Evolutionary conservation across 2,797 vertebrate species (phyloP).

Genomic region (Columba guinea): DNA sequence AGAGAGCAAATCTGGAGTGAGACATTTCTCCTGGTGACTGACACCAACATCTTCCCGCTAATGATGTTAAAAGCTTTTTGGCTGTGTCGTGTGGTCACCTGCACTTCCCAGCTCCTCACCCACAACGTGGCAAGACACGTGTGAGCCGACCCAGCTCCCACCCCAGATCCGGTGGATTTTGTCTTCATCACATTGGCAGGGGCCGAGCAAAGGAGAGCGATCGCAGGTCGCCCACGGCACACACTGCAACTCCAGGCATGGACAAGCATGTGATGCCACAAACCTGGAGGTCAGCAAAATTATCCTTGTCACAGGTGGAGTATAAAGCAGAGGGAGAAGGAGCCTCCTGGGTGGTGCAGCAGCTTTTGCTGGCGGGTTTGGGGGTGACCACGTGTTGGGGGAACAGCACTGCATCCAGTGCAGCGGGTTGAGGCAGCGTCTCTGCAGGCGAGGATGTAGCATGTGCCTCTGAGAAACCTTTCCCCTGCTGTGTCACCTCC

Average conservation of each 20-base stretch:
- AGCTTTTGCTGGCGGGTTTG: neutral
- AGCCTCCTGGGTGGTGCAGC: neutral
- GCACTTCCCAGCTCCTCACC: neutral
- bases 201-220: neutral
- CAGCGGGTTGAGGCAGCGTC: neutral
- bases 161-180: neutral
- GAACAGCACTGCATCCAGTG: neutral
- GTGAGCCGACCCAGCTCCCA: neutral
- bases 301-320: fast-evolving
- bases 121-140: neutral
- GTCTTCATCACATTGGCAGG: neutral
- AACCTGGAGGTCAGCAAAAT: fast-evolving
- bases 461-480: neutral
- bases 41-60: neutral
- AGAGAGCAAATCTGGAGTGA: neutral
- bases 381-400: neutral
- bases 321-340: neutral
- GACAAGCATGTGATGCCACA: fast-evolving
- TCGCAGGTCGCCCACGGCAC: fast-evolving
- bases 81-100: neutral
- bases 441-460: too few relatives aligned
- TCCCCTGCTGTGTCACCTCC: neutral
- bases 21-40: constrained; percentile 13
- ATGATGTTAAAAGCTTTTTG: neutral
- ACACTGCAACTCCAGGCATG: fast-evolving